Evolutionary conservation across 2,797 vertebrate species (phyloP).

Genomic region (Neopelma chrysocephalum): DNA sequence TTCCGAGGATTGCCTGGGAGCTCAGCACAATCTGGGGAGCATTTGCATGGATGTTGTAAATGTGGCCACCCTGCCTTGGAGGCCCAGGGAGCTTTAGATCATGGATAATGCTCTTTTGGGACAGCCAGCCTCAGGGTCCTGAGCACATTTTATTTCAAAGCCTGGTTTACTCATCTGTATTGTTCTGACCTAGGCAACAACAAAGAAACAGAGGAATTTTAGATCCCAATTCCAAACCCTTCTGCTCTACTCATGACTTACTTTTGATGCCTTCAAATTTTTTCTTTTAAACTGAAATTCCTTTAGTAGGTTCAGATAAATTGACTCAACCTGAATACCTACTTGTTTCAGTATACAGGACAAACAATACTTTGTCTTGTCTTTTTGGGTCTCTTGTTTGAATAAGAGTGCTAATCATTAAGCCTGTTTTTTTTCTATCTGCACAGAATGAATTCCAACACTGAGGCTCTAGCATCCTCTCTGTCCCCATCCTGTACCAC

Average conservation of each 20-base stretch:
- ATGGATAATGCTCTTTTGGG: neutral
- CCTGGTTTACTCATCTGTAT: neutral
- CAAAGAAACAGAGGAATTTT: neutral
- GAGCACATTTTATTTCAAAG: neutral
- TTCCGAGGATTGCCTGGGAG: neutral
- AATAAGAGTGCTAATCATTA: neutral
- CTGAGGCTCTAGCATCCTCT: neutral
- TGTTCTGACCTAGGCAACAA: neutral
- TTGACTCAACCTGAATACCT: neutral
- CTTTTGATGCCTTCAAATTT: neutral
- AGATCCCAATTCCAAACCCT: neutral
- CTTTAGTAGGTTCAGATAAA: neutral
- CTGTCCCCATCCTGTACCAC: neutral
- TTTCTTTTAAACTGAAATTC: neutral
- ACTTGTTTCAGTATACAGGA: neutral
- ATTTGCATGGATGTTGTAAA: accelerated
- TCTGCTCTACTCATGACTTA: neutral
- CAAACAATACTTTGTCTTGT: neutral
- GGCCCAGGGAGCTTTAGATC: neutral
- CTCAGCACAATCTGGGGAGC: neutral
- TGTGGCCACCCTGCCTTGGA: neutral
- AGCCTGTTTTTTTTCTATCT: neutral
- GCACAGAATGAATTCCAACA: neutral
- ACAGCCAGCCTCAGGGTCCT: neutral
- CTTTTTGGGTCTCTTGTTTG: neutral